Base-by-base conservation (phyloP, 2,113 vertebrate species). In the Campylorhamphus procurvoides region DNA sequence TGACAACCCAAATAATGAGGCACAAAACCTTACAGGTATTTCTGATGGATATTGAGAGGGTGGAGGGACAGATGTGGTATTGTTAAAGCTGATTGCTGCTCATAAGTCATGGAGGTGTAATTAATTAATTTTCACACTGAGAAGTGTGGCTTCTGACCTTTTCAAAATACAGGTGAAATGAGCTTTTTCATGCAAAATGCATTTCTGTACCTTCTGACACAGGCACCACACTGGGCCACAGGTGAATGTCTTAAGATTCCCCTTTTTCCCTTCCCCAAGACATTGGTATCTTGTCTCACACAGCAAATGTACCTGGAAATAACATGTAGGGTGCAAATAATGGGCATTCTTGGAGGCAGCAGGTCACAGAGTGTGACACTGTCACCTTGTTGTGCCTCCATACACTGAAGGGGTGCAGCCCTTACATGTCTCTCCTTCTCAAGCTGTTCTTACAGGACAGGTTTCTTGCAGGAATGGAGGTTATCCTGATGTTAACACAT, bases 161-260 rank as follows among this genome's bases (percentile, higher is more conserved):
- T 20, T 80, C 40, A 60, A 88, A 68, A 64, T 55, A 33, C 1
- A 18, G 29, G 22, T 39, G 33, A 52, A 46, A 40, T 40, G 3
- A 72, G 23, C 17, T 81, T 69, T 17, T 69, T 73, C 2, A n/a
- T 50, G 55, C 39, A 44, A 52, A 79, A 44, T 10, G 33, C 7
- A 20, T 29, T 15, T 18, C 18, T 0, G 0, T 6, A 11, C 10
- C 2, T 37, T 63, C 40, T 67, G 69, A 19, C 14, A 8, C 2
- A 39, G 40, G 55, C 28, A 67, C 3, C 23, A 44, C 11, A 1
- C 0, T 11, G 31, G 7, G 8, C 18, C 37, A 35, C 3, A 3
- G 11, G 31, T 12, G n/a, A 33, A 18, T 39, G 16, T 18, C n/a
- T 42, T 19, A 6, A 7, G 0, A 0, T 33, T 53, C 39, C 22